phyloP scores from a whole-genome alignment of 2,888 invertebrate genomes.

The Petrophora chlorosata region DNA sequence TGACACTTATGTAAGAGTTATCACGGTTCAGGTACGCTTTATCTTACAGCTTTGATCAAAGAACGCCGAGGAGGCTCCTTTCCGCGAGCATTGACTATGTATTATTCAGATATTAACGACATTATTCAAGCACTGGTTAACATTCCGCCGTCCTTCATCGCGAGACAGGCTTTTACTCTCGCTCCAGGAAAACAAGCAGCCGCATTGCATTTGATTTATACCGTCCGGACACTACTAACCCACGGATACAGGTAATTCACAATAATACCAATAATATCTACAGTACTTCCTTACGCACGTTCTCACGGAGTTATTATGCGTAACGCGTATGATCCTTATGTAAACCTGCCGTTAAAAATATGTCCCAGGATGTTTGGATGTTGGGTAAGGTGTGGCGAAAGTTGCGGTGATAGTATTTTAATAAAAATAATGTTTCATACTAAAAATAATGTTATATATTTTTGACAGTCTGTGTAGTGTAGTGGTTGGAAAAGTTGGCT shows the following conservation, averaged over 20 bases:
- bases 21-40: too few species aligned
- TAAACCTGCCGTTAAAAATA: constrained; percentile 8
- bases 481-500: too few species aligned
- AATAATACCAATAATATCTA: constrained; percentile 18
- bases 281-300: constrained; percentile 21
- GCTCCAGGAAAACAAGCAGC: constrained; percentile 19
- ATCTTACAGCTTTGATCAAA: too few species aligned
- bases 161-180: constrained; percentile 10
- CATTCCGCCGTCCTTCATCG: constrained; percentile 6
- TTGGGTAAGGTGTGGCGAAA: not conserved
- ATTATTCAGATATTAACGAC: too few species aligned
- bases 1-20: too few species aligned
- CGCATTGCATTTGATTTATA: constrained; percentile 29
- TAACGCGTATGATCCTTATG: constrained; percentile 12
- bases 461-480: too few species aligned
- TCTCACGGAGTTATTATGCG: constrained; percentile 20
- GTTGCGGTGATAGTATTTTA: too few species aligned
- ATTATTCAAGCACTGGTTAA: not conserved
- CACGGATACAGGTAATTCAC: constrained; percentile 29
- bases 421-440: too few species aligned
- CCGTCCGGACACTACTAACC: constrained; percentile 24
- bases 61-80: too few species aligned
- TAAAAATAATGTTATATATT: too few species aligned
- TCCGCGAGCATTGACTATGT: too few species aligned
- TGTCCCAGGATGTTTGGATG: constrained; percentile 9